These are phyloP conservation scores for Esperia sulphurella DNA, from an alignment of 2,888 invertebrate genomes.

Conservation along the genomic window DNA sequence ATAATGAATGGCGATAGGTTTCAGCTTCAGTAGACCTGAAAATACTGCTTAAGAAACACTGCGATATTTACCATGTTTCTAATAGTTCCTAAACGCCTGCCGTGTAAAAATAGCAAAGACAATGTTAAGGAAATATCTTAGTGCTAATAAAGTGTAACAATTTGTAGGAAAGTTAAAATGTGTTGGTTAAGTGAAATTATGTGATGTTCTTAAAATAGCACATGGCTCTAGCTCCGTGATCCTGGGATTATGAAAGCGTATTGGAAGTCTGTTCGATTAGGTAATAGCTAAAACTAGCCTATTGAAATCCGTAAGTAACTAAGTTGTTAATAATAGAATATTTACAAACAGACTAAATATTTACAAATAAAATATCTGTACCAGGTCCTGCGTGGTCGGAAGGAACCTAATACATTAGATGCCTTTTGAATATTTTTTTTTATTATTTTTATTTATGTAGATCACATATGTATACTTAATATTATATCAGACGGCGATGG, in stretches of 20 bases:
- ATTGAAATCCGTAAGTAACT: too few relatives aligned
- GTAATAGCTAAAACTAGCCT: too few relatives aligned
- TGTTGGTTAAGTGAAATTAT: background rate
- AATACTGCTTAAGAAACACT: slow-evolving; percentile 22
- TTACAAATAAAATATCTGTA: too few relatives aligned
- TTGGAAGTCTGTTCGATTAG: background rate
- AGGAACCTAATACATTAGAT: too few relatives aligned
- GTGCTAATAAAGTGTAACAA: background rate
- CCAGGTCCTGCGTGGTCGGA: too few relatives aligned
- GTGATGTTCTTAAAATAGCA: slow-evolving; percentile 12
- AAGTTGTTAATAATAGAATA: too few relatives aligned
- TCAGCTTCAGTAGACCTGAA: slow-evolving; percentile 17
- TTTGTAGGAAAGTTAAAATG: background rate
- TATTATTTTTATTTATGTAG: too few relatives aligned
- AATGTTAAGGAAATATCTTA: background rate
- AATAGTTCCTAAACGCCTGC: slow-evolving; percentile 4
- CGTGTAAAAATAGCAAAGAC: background rate
- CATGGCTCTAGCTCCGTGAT: slow-evolving; percentile 9
- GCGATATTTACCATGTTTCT: slow-evolving; percentile 15
- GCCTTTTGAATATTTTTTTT: too few relatives aligned
- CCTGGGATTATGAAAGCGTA: background rate
- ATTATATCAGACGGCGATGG: too few relatives aligned
- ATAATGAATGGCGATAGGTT: slow-evolving; percentile 11
- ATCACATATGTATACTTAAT: too few relatives aligned
- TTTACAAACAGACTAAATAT: too few relatives aligned